A percentile compares a stretch with the other conserved stretches of the same genome.
phyloP scores from a whole-genome alignment of 2,113 vertebrate genomes.

The Patagioenas fasciata region DNA sequence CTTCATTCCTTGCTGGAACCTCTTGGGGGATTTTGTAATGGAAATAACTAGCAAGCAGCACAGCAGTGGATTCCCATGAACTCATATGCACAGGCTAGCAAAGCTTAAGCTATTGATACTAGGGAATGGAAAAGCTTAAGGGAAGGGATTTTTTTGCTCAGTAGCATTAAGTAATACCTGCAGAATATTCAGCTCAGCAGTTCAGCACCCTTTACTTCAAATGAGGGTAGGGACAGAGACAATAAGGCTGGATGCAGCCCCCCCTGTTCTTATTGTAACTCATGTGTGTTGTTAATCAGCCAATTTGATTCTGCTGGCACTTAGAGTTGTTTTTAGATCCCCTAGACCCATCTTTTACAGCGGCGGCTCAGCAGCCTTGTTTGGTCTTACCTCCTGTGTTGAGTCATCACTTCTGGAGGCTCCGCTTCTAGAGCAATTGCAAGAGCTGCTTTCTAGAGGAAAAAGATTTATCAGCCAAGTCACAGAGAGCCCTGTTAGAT shows the following conservation, averaged over 20 bases:
- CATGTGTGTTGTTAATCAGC: not conserved
- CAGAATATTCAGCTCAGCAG: not conserved
- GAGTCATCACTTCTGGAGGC: not conserved
- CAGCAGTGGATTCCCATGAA: not conserved
- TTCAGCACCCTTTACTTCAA: not conserved
- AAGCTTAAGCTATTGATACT: not conserved
- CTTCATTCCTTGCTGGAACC: conserved; percentile 11
- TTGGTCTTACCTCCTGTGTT: not conserved
- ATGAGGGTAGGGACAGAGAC: not conserved
- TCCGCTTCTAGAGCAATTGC: not conserved
- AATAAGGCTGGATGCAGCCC: not conserved
- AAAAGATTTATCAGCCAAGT: not conserved
- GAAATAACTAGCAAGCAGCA: conserved; percentile 18
- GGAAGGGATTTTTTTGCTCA: not conserved
- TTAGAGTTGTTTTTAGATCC: not conserved
- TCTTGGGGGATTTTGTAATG: conserved; percentile 37
- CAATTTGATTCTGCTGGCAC: not conserved
- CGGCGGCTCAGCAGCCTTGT: not conserved
- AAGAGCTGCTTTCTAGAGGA: not conserved
- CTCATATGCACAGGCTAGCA: not conserved
- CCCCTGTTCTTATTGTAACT: not conserved
- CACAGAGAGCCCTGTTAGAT: not conserved
- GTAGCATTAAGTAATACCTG: not conserved
- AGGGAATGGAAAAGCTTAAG: not conserved
- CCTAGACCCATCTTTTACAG: not conserved